Evolutionary conservation across 2,797 vertebrate genomes (phyloP), one percentile per base, ranked within the genome.

Genomic region (Bryconaethiops microstoma): DNA sequence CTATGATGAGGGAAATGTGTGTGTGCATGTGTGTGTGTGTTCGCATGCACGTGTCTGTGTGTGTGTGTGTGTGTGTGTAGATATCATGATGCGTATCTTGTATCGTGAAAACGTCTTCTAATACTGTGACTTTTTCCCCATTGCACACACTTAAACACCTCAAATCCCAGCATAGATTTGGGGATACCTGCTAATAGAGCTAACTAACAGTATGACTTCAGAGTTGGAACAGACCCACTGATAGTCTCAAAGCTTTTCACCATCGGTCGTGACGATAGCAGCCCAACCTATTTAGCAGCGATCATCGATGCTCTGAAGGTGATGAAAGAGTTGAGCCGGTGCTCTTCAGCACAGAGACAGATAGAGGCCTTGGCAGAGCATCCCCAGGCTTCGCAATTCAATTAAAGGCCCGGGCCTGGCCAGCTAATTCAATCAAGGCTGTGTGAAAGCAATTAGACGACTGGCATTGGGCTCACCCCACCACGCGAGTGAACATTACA

Each of bases 381-480:
- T 91, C 88, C 90, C 90, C 89, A 84, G 90, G 90, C 91, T 85
- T 89, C 75, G 81, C 89, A 92, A 94, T 94, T 94, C 90, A 94
- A 95, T 95, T 94, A 94, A 88, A 88, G 89, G 83, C 85, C 78
- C 79, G 78, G 87, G 88, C 88, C 89, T 89, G 87, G 82, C 85
- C 85, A 75, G 86, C 91, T 94, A 93, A 94, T 95, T 94, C 90
- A 94, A 94, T 95, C 91, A 93, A 82, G 90, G 88, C 88, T 91
- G 91, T 93, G 93, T 91, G 91, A 94, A 93, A 92, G 92, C 92
- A 92, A 95, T 94, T 94, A 94, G 90, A 91, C 88, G 88, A 92
- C 92, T 92, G 91, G 92, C 89, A 91, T 93, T 92, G 80, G 84
- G 84, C 89, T 92, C 89, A 91, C 86, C 87, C 87, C 80, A 78